A percentile compares a stretch with the other conserved stretches of the same genome.
phyloP scores from a whole-genome alignment of 2,797 vertebrate species.

The Knipowitschia caucasica region DNA sequence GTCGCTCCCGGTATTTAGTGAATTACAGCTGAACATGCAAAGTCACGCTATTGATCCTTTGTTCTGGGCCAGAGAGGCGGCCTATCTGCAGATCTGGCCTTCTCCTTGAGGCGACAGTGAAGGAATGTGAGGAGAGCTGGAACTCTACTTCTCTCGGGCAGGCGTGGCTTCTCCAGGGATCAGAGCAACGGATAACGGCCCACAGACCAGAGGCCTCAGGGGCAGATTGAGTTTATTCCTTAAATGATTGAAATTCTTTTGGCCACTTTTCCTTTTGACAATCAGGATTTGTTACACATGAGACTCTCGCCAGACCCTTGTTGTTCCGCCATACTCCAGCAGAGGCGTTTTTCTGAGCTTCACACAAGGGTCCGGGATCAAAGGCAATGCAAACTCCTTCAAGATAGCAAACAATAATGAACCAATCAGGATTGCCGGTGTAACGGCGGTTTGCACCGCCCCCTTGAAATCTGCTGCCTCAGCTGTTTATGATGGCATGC shows the following conservation, averaged over 20 bases:
- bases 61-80: conserved; percentile 41
- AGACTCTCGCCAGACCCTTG: too few species aligned
- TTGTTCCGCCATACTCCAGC: too few species aligned
- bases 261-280: too few species aligned
- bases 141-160: conserved; percentile 28
- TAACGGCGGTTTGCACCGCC: too few species aligned
- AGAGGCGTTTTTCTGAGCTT: too few species aligned
- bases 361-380: too few species aligned
- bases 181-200: conserved; percentile 28
- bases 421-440: too few species aligned
- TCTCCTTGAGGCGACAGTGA: conserved; percentile 10
- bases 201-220: conserved; percentile 16
- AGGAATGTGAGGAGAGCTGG: conserved; percentile 51
- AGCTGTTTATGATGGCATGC: too few species aligned
- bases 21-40: conserved; percentile 43
- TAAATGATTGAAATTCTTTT: not conserved
- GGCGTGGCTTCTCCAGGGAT: too few species aligned
- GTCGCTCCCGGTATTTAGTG: conserved; percentile 46
- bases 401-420: too few species aligned
- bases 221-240: conserved; percentile 4
- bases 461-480: too few species aligned
- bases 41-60: conserved; percentile 61
- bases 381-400: too few species aligned
- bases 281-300: not conserved
- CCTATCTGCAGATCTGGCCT: conserved; percentile 43